Conservation (phyloP, 2,113 vertebrate genomes). For the Gallinago jamesoni region DNA sequence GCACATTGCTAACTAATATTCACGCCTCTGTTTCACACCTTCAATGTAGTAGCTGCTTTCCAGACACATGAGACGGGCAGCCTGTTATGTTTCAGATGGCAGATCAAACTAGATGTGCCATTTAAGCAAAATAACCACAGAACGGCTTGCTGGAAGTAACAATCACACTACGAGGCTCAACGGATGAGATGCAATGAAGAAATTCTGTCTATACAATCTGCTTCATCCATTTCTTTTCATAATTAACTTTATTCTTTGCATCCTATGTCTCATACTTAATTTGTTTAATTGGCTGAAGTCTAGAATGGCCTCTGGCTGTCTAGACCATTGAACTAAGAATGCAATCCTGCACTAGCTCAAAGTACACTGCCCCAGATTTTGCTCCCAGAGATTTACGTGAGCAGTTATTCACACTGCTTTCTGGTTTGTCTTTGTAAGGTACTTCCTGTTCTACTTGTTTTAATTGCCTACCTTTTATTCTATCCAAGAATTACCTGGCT, state of each 20-base stretch:
- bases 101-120: constrained; percentile 13
- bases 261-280: constrained; percentile 47
- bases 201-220: constrained; percentile 46
- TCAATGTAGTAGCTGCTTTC: background rate
- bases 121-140: constrained; percentile 27
- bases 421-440: background rate
- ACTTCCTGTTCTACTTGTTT: constrained; percentile 55
- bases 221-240: constrained; percentile 26
- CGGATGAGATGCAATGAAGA: background rate
- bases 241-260: constrained; percentile 55
- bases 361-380: background rate
- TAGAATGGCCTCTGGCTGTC: constrained; percentile 49
- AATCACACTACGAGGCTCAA: background rate
- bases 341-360: background rate
- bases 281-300: constrained; percentile 51
- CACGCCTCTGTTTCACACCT: background rate
- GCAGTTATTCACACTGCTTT: constrained; percentile 24
- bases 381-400: background rate
- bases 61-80: background rate
- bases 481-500: background rate
- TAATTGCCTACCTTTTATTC: background rate
- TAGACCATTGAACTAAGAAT: constrained; percentile 46
- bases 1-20: background rate
- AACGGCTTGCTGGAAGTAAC: constrained; percentile 28
- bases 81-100: background rate